phyloP scores from a whole-genome alignment of 1,140 invertebrate genomes.

The Hylaeus volcanicus region DNA sequence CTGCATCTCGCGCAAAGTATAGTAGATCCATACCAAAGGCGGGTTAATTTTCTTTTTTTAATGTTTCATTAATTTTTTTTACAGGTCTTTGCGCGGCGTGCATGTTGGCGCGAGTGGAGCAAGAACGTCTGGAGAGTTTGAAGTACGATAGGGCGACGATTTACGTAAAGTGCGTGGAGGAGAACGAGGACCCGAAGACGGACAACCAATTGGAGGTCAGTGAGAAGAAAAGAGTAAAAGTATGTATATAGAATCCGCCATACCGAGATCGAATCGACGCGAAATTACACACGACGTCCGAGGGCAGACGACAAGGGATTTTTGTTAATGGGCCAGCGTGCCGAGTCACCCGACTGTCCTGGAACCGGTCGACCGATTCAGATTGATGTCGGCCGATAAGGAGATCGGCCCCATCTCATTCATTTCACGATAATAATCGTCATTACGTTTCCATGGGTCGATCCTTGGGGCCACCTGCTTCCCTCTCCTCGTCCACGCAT shows the following conservation, averaged over 20 bases:
- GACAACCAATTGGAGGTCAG: slow-evolving; percentile 72
- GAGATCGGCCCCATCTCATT: slow-evolving; percentile 65
- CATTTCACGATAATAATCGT: slow-evolving; percentile 74
- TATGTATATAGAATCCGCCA: neutral
- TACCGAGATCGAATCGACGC: neutral
- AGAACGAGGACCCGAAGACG: slow-evolving; percentile 70
- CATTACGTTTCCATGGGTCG: slow-evolving; percentile 59
- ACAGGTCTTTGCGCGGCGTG: slow-evolving; percentile 72
- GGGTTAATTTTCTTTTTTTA: no score
- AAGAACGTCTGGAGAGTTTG: slow-evolving; percentile 74
- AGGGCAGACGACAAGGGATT: slow-evolving; percentile 35
- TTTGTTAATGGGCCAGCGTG: slow-evolving; percentile 60
- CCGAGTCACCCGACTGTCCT: slow-evolving; percentile 59
- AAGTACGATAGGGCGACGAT: slow-evolving; percentile 78
- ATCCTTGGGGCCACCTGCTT: slow-evolving; percentile 30
- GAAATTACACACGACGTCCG: neutral
- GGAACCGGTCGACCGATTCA: slow-evolving; percentile 59
- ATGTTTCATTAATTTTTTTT: slow-evolving; percentile 41
- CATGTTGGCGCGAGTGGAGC: slow-evolving; percentile 71
- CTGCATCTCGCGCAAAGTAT: no score
- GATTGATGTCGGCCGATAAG: slow-evolving; percentile 70
- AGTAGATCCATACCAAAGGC: no score
- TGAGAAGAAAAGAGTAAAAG: slow-evolving; percentile 10
- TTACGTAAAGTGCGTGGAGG: slow-evolving; percentile 76
- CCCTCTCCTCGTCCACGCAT: neutral